A percentile compares a stretch with the other conserved stretches of the same genome.
phyloP scores from a whole-genome alignment of 2,113 vertebrate genomes.

The Arizona elegans region DNA sequence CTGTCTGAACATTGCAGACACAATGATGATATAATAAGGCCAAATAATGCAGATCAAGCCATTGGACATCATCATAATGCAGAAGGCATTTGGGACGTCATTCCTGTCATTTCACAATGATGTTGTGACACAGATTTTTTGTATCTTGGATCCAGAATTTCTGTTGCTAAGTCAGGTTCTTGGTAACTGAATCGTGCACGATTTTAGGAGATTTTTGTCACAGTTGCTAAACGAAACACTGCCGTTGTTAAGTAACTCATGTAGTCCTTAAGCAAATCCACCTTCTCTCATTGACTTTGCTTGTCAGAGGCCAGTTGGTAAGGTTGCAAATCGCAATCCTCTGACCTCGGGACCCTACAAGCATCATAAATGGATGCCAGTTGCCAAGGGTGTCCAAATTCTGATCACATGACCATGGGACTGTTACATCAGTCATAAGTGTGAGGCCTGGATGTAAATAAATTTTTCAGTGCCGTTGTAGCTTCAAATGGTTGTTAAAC shows the following conservation, averaged over 20 bases:
- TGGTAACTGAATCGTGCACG: too few relatives aligned
- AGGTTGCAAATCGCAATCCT: neutral
- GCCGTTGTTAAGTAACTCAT: neutral
- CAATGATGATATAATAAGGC: neutral
- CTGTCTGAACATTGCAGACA: neutral
- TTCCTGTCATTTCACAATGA: neutral
- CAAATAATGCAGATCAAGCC: neutral
- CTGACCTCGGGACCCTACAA: neutral
- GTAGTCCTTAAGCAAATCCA: neutral
- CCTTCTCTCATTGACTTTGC: neutral
- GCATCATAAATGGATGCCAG: neutral
- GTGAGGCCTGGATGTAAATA: neutral
- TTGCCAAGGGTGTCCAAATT: neutral
- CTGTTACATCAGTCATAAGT: neutral
- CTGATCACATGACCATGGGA: neutral
- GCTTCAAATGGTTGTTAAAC: neutral
- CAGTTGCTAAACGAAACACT: neutral
- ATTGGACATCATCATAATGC: neutral
- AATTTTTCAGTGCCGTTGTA: neutral
- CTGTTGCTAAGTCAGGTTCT: neutral
- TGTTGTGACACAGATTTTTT: neutral
- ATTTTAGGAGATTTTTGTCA: too few relatives aligned
- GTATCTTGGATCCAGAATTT: neutral
- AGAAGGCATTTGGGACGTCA: neutral
- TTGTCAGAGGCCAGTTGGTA: neutral